phyloP scores from a whole-genome alignment of 1,140 invertebrate species.

The Bicyclus anynana region DNA sequence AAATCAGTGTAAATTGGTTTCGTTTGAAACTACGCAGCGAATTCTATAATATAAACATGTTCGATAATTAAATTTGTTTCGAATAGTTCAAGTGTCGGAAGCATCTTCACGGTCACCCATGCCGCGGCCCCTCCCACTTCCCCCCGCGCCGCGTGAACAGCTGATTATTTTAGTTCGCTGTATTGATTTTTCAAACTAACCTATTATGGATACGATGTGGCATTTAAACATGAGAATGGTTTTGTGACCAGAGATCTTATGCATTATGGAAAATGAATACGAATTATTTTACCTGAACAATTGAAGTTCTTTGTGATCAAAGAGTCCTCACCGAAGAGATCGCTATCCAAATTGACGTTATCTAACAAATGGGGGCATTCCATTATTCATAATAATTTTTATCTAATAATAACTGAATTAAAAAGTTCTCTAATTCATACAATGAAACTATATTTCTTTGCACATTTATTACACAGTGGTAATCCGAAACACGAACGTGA shows the following conservation, averaged over 20 bases:
- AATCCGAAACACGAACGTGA: slow-evolving; percentile 39
- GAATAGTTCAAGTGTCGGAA: slow-evolving; percentile 31
- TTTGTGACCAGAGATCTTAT: slow-evolving; percentile 1
- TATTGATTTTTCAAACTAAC: slow-evolving; percentile 77
- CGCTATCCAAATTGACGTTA: slow-evolving; percentile 77
- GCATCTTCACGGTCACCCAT: slow-evolving; percentile 62
- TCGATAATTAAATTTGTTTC: slow-evolving; percentile 12
- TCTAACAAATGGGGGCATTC: slow-evolving; percentile 80
- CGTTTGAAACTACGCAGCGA: neutral
- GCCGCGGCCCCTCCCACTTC: slow-evolving; percentile 58
- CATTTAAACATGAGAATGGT: slow-evolving; percentile 8
- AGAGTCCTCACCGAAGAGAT: slow-evolving; percentile 68
- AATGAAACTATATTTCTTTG: slow-evolving; percentile 40
- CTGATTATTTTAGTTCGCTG: slow-evolving; percentile 74
- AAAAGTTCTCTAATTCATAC: slow-evolving; percentile 52
- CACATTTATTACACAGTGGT: slow-evolving; percentile 33
- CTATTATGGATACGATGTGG: slow-evolving; percentile 18
- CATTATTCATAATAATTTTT: slow-evolving; percentile 74
- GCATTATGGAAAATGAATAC: slow-evolving; percentile 21
- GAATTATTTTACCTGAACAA: slow-evolving; percentile 68
- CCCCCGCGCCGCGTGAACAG: slow-evolving; percentile 61
- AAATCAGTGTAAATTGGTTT: neutral
- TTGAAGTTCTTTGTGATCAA: slow-evolving; percentile 73
- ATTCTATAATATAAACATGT: neutral
- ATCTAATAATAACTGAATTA: slow-evolving; percentile 38